These are phyloP conservation scores for Chaetophractus vellerosus DNA, from an alignment of 2,797 vertebrate species.

Conservation along the genomic window DNA sequence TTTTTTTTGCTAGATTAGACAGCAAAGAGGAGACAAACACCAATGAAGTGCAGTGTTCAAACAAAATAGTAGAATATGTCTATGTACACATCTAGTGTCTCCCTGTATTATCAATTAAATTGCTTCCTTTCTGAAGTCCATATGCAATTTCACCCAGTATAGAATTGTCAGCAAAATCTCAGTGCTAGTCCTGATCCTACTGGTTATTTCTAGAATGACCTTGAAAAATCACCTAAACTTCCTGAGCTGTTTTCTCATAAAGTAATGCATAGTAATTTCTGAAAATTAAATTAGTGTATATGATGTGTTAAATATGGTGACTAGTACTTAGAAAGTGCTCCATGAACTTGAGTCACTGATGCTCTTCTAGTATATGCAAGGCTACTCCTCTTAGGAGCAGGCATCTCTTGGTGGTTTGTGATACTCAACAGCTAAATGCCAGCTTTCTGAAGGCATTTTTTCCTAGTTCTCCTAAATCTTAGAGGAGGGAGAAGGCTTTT, in stretches of 20 bases:
- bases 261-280: not conserved
- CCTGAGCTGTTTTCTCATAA: not conserved
- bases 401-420: not conserved
- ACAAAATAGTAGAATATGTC: not conserved
- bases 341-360: not conserved
- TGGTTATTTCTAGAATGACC: not conserved
- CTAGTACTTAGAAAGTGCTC: not conserved
- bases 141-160: not conserved
- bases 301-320: not conserved
- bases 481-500: not conserved
- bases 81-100: not conserved
- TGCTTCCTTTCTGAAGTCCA: not conserved
- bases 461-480: not conserved
- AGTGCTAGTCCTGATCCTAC: not conserved
- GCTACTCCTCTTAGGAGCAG: not conserved
- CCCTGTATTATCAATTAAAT: not conserved
- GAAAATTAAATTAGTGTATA: not conserved
- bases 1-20: not conserved
- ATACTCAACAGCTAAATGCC: not conserved
- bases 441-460: not conserved
- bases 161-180: not conserved
- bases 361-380: not conserved
- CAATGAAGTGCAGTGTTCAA: not conserved
- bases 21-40: not conserved
- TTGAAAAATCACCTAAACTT: not conserved